Conservation (phyloP, 2,113 vertebrate species). For the Ictalurus furcatus region DNA sequence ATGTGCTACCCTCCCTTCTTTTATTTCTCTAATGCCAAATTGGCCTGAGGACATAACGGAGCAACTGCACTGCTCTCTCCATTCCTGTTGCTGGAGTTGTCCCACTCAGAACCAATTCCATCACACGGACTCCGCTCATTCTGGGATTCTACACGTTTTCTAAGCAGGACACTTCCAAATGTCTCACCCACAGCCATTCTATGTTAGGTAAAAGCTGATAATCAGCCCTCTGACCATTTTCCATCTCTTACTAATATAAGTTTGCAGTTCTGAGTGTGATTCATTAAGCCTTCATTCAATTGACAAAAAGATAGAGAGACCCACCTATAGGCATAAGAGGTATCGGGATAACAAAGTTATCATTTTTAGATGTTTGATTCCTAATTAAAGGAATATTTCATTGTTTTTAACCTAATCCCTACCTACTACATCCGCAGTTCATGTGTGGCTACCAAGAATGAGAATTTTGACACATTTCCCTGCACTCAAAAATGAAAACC, state of each 20-base stretch:
- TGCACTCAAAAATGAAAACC: background rate
- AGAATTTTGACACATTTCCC: background rate
- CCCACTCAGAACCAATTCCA: conserved; percentile 14
- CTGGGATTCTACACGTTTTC: background rate
- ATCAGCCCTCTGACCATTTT: background rate
- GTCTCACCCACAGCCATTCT: background rate
- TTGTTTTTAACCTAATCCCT: background rate
- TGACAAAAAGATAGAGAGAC: conserved; percentile 14
- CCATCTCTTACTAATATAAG: background rate
- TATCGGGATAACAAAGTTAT: background rate
- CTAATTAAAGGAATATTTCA: background rate
- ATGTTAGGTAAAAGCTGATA: conserved; percentile 12
- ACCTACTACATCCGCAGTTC: background rate
- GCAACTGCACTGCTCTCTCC: conserved; percentile 1
- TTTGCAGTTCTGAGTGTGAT: background rate
- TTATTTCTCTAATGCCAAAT: background rate
- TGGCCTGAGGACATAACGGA: background rate
- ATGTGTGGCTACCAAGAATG: background rate
- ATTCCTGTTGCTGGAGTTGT: background rate
- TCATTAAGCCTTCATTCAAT: conserved; percentile 16
- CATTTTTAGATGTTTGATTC: background rate
- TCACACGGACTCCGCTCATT: conserved; percentile 9
- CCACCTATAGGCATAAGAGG: background rate
- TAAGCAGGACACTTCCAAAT: conserved; percentile 19
- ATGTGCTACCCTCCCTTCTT: background rate